Evolutionary conservation across 92 coral and sea anemone genomes (phyloP), one percentile per base, ranked within the genome.

Genomic region (Parazoanthus atlanticus): DNA sequence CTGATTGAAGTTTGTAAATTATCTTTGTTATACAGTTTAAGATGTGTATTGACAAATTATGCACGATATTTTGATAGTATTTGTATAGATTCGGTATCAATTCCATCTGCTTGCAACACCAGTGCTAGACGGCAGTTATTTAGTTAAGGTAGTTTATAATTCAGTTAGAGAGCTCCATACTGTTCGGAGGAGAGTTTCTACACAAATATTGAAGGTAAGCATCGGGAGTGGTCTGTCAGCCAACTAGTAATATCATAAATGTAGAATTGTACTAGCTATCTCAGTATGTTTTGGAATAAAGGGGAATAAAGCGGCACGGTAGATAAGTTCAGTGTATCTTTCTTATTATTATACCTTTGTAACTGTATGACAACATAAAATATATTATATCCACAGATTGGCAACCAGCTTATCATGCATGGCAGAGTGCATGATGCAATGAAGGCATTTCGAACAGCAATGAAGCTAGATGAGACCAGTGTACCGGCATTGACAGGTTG

Each of bases 381-480:
- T 28, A 5, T 13, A 1, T 54, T 56, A 32, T 43, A 26, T 65
- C 43, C 43, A 4, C 58, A 96, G 99, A 86, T 97, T 85, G 99
- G 99, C 29, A 93, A 95, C 80, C 99, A 97, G 90, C 93, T 95
- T 58, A 88, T 95, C 61, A 84, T 95, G 70, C 94, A 92, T 78
- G 94, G 90, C 17, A 92, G 91, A 56, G 86, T 91, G 70, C 96
- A 96, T 47, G 99, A 97, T 46, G 99, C 99, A 58, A 95, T 96
- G 93, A 97, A 95, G 86, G 95, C 95, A 29, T 97, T 95, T 81
- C 92, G 96, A 56, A 95, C 95, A 36, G 99, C 98, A 31, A 97
- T 97, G 99, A 97, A 97, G 47, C 94, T 97, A 49, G 99, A 97
- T 89, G 99, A 97, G 78, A 97, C 99, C 31, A 97, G 99, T 88